phyloP scores from a whole-genome alignment of 2,888 invertebrate species.

The Blastobasis adustella region DNA sequence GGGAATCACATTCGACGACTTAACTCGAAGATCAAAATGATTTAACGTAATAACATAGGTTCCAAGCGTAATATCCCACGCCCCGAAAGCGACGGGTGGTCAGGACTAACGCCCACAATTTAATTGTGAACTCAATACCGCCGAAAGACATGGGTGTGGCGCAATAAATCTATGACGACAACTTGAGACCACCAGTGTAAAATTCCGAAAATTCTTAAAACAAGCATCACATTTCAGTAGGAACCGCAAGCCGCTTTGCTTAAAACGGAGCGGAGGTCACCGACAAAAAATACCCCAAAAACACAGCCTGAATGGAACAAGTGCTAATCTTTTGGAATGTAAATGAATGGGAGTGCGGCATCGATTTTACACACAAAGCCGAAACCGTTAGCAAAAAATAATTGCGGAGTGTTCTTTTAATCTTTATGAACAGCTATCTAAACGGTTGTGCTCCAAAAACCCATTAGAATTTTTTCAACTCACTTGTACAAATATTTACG shows the following conservation, averaged over 20 bases:
- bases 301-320: conserved; percentile 27
- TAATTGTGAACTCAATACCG: background rate
- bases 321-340: conserved; percentile 27
- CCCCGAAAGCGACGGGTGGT: conserved; percentile 1
- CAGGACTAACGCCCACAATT: conserved; percentile 7
- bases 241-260: conserved; percentile 37
- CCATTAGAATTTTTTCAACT: too few relatives aligned
- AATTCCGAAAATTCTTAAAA: conserved; percentile 27
- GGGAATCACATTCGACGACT: background rate
- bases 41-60: background rate
- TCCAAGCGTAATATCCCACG: background rate
- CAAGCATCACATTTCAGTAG: conserved; percentile 41
- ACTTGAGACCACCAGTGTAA: conserved; percentile 36
- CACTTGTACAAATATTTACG: conserved; percentile 26
- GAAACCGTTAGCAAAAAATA: conserved; percentile 11
- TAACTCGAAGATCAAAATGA: too few relatives aligned
- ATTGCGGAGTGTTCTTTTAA: conserved; percentile 7
- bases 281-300: conserved; percentile 20
- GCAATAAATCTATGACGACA: conserved; percentile 15
- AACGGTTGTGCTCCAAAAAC: background rate
- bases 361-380: conserved; percentile 6
- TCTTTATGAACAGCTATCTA: conserved; percentile 2
- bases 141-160: conserved; percentile 17
- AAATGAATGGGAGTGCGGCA: conserved; percentile 22
- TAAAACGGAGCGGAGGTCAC: conserved; percentile 30